phyloP scores from a whole-genome alignment of 2,797 vertebrate genomes.

The Toxotes lorentzi region DNA sequence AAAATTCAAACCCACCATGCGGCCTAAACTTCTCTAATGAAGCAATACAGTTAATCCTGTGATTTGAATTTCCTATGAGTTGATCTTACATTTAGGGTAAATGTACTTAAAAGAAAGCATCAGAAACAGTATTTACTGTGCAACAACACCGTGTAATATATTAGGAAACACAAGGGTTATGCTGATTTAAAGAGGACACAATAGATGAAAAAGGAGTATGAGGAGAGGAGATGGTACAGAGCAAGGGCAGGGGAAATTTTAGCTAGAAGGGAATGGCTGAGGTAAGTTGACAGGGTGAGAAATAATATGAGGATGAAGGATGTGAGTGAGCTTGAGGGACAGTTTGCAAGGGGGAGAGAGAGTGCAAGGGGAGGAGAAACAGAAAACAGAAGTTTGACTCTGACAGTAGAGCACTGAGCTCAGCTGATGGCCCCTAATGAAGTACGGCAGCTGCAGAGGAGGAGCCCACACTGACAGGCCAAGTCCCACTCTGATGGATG shows the following conservation, averaged over 20 bases:
- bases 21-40: background rate
- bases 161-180: background rate
- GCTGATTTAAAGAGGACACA: background rate
- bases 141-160: background rate
- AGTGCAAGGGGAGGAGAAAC: constrained; percentile 32
- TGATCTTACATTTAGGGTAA: background rate
- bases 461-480: constrained; percentile 72
- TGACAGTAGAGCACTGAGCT: constrained; percentile 76
- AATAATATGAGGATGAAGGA: constrained; percentile 59
- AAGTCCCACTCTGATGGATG: constrained; percentile 64
- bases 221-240: constrained; percentile 26
- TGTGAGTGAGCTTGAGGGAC: constrained; percentile 59
- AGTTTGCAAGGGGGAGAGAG: constrained; percentile 27
- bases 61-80: background rate
- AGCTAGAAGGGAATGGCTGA: constrained; percentile 35
- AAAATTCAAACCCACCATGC: background rate
- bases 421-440: constrained; percentile 81
- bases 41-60: background rate
- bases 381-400: constrained; percentile 68
- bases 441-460: constrained; percentile 79
- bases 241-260: constrained; percentile 11
- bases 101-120: background rate
- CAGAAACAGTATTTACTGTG: background rate
- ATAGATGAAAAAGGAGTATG: background rate
- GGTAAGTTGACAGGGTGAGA: constrained; percentile 62